These are phyloP conservation scores for Odontomyia ornata DNA, from an alignment of 2,888 invertebrate species.

Conservation along the genomic window DNA sequence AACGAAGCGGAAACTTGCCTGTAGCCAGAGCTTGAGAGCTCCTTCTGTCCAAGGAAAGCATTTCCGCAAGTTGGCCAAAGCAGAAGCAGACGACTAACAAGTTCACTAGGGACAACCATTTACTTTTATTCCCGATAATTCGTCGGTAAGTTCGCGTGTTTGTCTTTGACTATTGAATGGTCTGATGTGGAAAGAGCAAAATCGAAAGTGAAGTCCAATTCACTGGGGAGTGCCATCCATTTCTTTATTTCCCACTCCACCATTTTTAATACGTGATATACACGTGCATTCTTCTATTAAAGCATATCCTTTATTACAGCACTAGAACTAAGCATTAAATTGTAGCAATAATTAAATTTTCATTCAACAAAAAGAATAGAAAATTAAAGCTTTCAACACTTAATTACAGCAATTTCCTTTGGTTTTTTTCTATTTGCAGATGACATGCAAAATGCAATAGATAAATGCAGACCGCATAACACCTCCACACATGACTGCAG, in stretches of 20 bases:
- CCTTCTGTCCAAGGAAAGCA: background rate
- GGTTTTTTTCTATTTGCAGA: constrained; percentile 12
- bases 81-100: constrained; percentile 13
- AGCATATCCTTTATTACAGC: background rate
- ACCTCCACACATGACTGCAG: constrained; percentile 30
- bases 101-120: constrained; percentile 16
- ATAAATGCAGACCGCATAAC: constrained; percentile 23
- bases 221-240: background rate
- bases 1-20: background rate
- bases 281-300: background rate
- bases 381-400: background rate
- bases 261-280: background rate
- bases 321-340: too few relatives aligned
- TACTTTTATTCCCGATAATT: constrained; percentile 15
- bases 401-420: too few relatives aligned
- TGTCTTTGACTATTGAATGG: background rate
- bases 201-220: constrained; percentile 15
- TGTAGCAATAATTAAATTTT: background rate
- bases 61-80: constrained; percentile 36
- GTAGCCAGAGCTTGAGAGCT: background rate
- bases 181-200: constrained; percentile 2
- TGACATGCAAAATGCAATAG: background rate
- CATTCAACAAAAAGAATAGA: background rate
- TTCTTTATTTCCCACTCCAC: background rate
- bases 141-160: constrained; percentile 20